Percentiles rank a stretch among this genome's conserved stretches.
Evolutionary conservation across 1,140 invertebrate genomes (phyloP).

Genomic region (Drosophila pseudoobscura): DNA sequence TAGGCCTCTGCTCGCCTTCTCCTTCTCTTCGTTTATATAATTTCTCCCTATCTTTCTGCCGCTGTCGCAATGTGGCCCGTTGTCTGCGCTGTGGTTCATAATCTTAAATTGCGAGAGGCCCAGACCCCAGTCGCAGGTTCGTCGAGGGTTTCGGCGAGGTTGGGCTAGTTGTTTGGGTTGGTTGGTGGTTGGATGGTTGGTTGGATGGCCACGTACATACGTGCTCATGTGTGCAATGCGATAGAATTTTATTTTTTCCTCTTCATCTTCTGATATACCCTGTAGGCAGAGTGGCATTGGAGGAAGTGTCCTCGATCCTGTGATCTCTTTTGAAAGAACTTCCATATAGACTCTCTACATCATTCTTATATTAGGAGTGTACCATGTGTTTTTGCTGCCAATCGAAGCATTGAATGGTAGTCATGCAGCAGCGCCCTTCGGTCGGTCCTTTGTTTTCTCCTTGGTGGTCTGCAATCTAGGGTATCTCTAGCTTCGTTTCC

Average conservation of each 20-base stretch:
- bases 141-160: not conserved
- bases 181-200: conserved; percentile 30
- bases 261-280: not conserved
- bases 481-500: no score
- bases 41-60: conserved; percentile 2
- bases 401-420: no score
- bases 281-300: no score
- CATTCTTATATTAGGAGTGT: no score
- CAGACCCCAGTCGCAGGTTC: conserved; percentile 5
- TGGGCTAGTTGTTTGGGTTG: conserved; percentile 8
- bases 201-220: conserved; percentile 50
- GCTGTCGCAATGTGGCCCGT: conserved; percentile 1
- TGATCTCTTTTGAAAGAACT: no score
- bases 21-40: not conserved
- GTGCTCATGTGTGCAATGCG: conserved; percentile 79
- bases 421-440: no score
- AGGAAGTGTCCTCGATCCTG: no score
- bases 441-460: no score
- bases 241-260: conserved; percentile 59
- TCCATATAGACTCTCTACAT: no score
- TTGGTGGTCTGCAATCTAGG: no score
- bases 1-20: conserved; percentile 10
- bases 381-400: no score
- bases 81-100: conserved; percentile 74
- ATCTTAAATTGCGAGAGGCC: conserved; percentile 72